Conservation (phyloP, 2,797 vertebrate genomes). For the Enteromius unitaeniatus region DNA sequence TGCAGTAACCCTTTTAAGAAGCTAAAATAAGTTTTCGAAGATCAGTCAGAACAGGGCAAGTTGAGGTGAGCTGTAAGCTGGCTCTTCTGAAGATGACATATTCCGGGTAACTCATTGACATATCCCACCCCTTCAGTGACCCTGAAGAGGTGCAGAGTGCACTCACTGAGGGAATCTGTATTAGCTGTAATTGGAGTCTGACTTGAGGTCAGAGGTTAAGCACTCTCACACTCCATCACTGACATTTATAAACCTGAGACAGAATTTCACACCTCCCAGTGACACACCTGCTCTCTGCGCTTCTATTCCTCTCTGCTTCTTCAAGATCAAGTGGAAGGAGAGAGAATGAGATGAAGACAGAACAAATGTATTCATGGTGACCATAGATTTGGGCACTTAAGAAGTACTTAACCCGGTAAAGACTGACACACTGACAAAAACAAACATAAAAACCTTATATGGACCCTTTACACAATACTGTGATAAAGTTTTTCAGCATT, state of each 20-base stretch:
- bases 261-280: slow-evolving; percentile 43
- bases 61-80: slow-evolving; percentile 8
- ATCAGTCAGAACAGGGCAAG: not conserved
- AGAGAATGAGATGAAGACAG: slow-evolving; percentile 6
- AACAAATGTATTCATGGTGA: not conserved
- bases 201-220: slow-evolving; percentile 52
- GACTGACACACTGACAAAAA: not conserved
- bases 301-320: not conserved
- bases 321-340: not conserved
- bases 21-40: not conserved
- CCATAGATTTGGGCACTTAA: not conserved
- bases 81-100: slow-evolving; percentile 16
- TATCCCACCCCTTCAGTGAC: slow-evolving; percentile 21
- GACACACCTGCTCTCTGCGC: slow-evolving; percentile 17
- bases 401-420: not conserved
- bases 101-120: slow-evolving; percentile 13
- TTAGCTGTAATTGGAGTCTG: slow-evolving; percentile 33
- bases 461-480: not conserved
- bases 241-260: slow-evolving; percentile 47
- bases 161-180: slow-evolving; percentile 37
- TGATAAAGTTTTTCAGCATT: not conserved
- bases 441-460: not conserved
- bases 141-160: slow-evolving; percentile 32
- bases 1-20: not conserved
- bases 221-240: slow-evolving; percentile 48